These are phyloP conservation scores for Drosophila cracens DNA, from an alignment of 2,888 invertebrate species.

Conservation along the genomic window DNA sequence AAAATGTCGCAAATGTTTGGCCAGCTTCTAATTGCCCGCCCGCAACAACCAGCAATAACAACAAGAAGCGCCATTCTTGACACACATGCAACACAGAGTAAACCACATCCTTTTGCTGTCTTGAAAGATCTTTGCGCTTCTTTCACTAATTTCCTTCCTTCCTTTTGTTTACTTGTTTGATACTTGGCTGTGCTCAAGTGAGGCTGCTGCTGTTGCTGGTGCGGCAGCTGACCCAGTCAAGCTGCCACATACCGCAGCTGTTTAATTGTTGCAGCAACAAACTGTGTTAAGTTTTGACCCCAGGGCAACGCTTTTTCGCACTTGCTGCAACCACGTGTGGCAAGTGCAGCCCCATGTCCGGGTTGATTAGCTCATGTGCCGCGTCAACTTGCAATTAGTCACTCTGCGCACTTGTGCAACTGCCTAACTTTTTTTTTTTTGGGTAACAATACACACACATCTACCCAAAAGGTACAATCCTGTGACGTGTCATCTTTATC, in stretches of 20 bases:
- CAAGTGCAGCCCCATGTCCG: constrained; percentile 44
- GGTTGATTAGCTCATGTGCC: constrained; percentile 66
- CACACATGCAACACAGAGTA: constrained; percentile 51
- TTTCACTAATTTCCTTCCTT: constrained; percentile 54
- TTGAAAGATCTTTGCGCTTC: constrained; percentile 16
- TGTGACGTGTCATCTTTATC: constrained; percentile 50
- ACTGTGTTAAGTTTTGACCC: constrained; percentile 83
- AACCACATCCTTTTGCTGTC: constrained; percentile 30
- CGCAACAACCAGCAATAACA: constrained; percentile 26
- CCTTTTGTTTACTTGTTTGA: constrained; percentile 18
- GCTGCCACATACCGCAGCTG: constrained; percentile 62
- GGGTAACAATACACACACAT: constrained; percentile 7
- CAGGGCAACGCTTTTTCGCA: constrained; percentile 51
- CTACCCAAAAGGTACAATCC: constrained; percentile 9
- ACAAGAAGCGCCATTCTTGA: constrained; percentile 53
- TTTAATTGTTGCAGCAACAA: constrained; percentile 70
- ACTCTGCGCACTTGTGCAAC: constrained; percentile 26
- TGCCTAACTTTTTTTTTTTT: not conserved
- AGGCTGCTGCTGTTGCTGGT: not conserved
- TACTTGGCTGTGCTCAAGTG: constrained; percentile 67
- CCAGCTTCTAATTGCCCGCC: constrained; percentile 56
- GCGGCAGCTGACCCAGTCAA: constrained; percentile 72
- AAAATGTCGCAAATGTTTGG: constrained; percentile 58
- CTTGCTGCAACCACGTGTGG: constrained; percentile 37
- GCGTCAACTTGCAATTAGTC: constrained; percentile 52